Evolutionary conservation across 2,888 invertebrate genomes (phyloP).

Genomic region (Pogonocherus hispidulus): DNA sequence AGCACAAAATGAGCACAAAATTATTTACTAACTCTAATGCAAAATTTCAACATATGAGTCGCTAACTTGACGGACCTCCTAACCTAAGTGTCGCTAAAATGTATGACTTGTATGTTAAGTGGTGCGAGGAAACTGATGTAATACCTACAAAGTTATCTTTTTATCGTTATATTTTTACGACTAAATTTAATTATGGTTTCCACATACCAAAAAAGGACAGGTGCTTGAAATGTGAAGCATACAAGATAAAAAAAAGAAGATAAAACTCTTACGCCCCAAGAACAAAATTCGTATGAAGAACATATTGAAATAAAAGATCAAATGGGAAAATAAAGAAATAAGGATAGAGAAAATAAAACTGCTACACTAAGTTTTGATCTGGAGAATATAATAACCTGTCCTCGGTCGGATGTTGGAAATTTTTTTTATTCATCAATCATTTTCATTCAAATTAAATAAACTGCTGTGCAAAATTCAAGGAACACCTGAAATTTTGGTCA

Average conservation of each 20-base stretch:
- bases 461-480: too few species aligned
- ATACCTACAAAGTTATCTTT: conserved; percentile 29
- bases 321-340: conserved; percentile 30
- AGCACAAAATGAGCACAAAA: too few species aligned
- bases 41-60: too few species aligned
- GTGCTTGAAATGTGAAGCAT: conserved; percentile 31
- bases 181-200: conserved; percentile 43
- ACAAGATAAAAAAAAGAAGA: conserved; percentile 33
- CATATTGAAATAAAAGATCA: conserved; percentile 32
- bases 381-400: conserved; percentile 47
- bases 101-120: conserved; percentile 28
- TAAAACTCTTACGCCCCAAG: conserved; percentile 20
- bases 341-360: conserved; percentile 31
- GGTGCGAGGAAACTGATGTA: conserved; percentile 35
- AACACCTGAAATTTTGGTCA: too few species aligned
- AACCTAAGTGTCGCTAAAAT: too few species aligned
- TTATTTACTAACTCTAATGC: too few species aligned
- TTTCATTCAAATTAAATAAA: too few species aligned
- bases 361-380: conserved; percentile 37
- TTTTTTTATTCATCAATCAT: conserved; percentile 40
- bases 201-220: conserved; percentile 38
- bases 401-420: conserved; percentile 35
- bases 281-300: conserved; percentile 29
- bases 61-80: too few species aligned
- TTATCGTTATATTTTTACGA: conserved; percentile 37